Evolutionary conservation across 1,140 invertebrate species (phyloP).

Genomic region (Panulirus ornatus): DNA sequence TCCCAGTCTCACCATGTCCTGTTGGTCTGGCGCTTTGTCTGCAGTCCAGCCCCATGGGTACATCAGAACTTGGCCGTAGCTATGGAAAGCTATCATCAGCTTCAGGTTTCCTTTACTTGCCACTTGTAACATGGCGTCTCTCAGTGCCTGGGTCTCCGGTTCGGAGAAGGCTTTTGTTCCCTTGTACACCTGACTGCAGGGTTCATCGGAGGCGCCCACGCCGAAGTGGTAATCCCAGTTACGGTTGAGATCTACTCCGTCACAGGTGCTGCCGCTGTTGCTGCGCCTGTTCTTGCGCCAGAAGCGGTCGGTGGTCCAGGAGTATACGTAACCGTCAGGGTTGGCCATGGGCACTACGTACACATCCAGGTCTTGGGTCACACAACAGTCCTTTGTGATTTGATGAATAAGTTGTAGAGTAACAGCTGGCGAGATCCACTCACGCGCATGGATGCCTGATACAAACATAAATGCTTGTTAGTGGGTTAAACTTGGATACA

Average conservation of each 20-base stretch:
- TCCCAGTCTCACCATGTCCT: neutral
- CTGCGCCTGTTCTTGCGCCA: slow-evolving; percentile 76
- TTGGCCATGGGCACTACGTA: slow-evolving; percentile 53
- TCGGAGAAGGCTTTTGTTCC: slow-evolving; percentile 79
- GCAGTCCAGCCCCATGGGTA: slow-evolving; percentile 83
- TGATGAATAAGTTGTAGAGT: slow-evolving; percentile 15
- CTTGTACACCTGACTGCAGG: slow-evolving; percentile 79
- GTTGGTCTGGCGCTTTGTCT: neutral
- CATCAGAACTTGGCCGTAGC: slow-evolving; percentile 91
- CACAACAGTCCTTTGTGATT: neutral
- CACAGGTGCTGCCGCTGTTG: slow-evolving; percentile 31
- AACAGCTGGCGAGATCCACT: slow-evolving; percentile 52
- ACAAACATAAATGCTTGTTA: neutral
- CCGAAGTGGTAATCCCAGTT: slow-evolving; percentile 75
- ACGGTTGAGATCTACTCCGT: slow-evolving; percentile 76
- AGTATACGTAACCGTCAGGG: slow-evolving; percentile 55
- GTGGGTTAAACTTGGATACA: neutral
- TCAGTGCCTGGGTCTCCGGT: slow-evolving; percentile 76
- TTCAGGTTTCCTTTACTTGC: slow-evolving; percentile 79
- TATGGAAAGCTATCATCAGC: slow-evolving; percentile 90
- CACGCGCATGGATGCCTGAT: slow-evolving; percentile 50
- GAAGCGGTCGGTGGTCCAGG: slow-evolving; percentile 72
- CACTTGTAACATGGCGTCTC: slow-evolving; percentile 69
- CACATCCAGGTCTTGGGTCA: neutral
- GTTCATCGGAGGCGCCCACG: slow-evolving; percentile 87